Conservation (phyloP, 2,888 invertebrate genomes). For the Drosophila robusta region DNA sequence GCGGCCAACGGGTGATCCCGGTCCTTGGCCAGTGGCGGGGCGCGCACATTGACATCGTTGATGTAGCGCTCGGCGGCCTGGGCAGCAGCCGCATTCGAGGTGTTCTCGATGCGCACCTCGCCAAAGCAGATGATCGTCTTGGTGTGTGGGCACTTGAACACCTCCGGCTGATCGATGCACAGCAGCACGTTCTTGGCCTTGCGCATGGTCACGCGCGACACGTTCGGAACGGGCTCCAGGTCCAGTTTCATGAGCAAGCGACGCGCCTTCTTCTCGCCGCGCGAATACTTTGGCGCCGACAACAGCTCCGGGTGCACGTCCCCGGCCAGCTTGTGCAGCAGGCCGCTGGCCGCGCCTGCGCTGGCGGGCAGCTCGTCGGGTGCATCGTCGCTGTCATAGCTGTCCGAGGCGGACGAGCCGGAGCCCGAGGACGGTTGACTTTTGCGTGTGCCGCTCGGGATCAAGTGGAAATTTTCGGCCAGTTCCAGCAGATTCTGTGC, state of each 20-base stretch:
- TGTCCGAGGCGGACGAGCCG: conserved; percentile 14
- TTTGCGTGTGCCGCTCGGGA: background rate
- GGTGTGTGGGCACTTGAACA: conserved; percentile 46
- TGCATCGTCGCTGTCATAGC: conserved; percentile 40
- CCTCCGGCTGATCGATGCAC: conserved; percentile 62
- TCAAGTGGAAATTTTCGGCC: conserved; percentile 12
- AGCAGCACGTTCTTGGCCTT: conserved; percentile 57
- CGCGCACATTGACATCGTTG: conserved; percentile 19
- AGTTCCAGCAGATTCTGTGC: conserved; percentile 28
- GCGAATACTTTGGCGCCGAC: conserved; percentile 32
- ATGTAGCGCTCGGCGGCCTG: conserved; percentile 60
- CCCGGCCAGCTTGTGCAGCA: too few relatives aligned
- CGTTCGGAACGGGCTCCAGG: conserved; percentile 49
- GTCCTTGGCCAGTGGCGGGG: background rate
- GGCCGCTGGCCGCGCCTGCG: background rate
- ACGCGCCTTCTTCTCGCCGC: conserved; percentile 69
- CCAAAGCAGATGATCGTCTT: conserved; percentile 62
- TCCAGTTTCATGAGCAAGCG: conserved; percentile 59
- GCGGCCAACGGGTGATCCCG: background rate
- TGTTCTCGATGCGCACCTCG: conserved; percentile 55
- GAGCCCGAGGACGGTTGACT: background rate
- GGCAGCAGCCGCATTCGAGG: conserved; percentile 35
- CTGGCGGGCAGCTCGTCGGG: background rate
- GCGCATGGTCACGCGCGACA: conserved; percentile 63
- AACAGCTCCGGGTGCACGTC: background rate